These are phyloP conservation scores for Stylophora pistillata DNA, from an alignment of 64 coral and sea anemone species.

Conservation along the genomic window DNA sequence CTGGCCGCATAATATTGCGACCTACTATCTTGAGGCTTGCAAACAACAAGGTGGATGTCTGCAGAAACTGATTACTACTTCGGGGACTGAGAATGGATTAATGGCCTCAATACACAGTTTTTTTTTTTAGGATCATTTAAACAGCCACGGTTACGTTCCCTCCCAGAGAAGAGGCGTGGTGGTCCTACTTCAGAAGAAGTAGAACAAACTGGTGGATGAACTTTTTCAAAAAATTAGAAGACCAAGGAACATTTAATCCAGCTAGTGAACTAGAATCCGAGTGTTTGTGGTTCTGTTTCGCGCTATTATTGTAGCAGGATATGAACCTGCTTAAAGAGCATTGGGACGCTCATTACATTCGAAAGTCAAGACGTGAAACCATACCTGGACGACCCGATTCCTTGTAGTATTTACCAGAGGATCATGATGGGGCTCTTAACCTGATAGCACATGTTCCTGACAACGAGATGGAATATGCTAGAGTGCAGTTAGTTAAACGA, in stretches of 20 bases:
- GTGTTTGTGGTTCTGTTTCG: conserved; percentile 37
- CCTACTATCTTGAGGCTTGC: background rate
- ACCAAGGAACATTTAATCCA: conserved; percentile 22
- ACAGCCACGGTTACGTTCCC: too few relatives aligned
- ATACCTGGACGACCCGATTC: conserved; percentile 36
- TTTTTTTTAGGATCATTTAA: conserved; percentile 20
- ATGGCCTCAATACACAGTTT: background rate
- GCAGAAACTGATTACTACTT: too few relatives aligned
- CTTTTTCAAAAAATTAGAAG: conserved; percentile 32
- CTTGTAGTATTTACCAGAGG: conserved; percentile 38
- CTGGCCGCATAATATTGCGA: background rate
- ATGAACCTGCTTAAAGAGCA: background rate
- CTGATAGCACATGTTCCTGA: conserved; percentile 6
- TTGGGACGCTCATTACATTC: conserved; percentile 17
- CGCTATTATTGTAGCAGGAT: conserved; percentile 9
- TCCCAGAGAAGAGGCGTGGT: too few relatives aligned
- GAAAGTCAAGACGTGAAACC: conserved; percentile 33
- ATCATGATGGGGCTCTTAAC: conserved; percentile 35
- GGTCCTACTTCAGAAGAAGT: too few relatives aligned
- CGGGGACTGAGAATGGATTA: conserved; percentile 2
- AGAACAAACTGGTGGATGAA: conserved; percentile 38
- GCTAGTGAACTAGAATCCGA: too few relatives aligned
- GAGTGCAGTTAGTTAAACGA: conserved; percentile 7
- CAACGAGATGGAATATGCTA: conserved; percentile 16
- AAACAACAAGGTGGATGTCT: too few relatives aligned